Evolutionary conservation across 2,113 vertebrate genomes (phyloP), one percentile per base, ranked within the genome.

Genomic region (Strix uralensis): DNA sequence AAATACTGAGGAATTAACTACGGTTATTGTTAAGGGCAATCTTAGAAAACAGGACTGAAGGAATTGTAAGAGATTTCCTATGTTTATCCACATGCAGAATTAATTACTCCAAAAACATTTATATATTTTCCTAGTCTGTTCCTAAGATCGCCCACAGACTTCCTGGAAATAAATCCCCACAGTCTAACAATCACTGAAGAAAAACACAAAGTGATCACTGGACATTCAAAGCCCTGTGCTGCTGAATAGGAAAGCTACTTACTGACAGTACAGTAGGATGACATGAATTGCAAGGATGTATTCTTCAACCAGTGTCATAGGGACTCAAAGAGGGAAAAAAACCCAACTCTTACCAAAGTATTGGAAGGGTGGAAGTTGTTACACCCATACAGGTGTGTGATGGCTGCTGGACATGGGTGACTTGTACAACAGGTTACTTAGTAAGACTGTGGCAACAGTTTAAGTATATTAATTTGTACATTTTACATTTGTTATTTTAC

Each of bases 251-350:
- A 57, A 47, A 66, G 15, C 44, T 74, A 16, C 49, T 38, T 75
- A 10, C 67, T 49, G 27, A n/a, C 47, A 18, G 14, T 12, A 3
- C 2, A 21, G 13, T 7, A 26, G 47, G n/a, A 25, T 19, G 25
- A 11, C 20, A 27, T 22, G 22, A 21, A 51, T 7, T 80, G 15
- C 49, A 73, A 10, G 2, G 3, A 7, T 19, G 1, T 32, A 25
- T 46, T n/a, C 40, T 46, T 73, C 49, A 36, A 3, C 4, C 26
- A 26, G 15, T 19, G 17, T 7, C 3, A 1, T 1, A 11, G 5
- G 15, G 13, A 21, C 21, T 34, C 32, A 40, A 55, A 54, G 49
- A 79, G 5, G 38, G 8, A 26, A 27, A 10, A 36, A 59, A 21
- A 10, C 17, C 44, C 44, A 46, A 46, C 18, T 59, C 10, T 81